Evolutionary conservation across 1,140 invertebrate genomes (phyloP).

Genomic region (Drosophila sturtevanti): DNA sequence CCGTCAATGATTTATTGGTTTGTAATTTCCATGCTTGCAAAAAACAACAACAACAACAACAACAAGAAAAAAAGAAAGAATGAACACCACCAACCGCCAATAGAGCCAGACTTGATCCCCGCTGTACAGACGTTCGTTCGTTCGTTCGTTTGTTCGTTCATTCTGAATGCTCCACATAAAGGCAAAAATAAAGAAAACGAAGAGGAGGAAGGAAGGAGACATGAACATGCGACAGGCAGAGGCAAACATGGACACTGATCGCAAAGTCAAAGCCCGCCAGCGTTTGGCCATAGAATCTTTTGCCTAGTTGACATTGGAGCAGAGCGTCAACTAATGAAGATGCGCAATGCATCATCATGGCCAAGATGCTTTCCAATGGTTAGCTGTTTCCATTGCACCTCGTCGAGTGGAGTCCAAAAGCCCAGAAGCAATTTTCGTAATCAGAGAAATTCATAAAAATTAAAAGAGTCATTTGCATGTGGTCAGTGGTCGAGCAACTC

Average conservation of each 20-base stretch:
- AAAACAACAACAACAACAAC: no score
- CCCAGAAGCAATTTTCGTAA: constrained; percentile 81
- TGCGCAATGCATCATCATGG: constrained; percentile 79
- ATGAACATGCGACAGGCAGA: constrained; percentile 73
- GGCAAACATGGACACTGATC: constrained; percentile 74
- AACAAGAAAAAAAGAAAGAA: not conserved
- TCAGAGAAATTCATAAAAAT: constrained; percentile 82
- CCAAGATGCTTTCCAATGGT: constrained; percentile 2
- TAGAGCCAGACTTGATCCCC: constrained; percentile 7
- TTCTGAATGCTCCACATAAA: constrained; percentile 27
- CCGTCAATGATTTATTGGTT: constrained; percentile 76
- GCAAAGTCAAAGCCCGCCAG: constrained; percentile 43
- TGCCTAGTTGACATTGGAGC: constrained; percentile 66
- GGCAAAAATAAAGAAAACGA: not conserved
- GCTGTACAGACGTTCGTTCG: not conserved
- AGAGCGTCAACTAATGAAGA: constrained; percentile 76
- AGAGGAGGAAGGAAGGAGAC: constrained; percentile 18
- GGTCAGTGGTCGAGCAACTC: constrained; percentile 41
- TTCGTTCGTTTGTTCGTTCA: not conserved
- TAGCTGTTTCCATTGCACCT: constrained; percentile 20
- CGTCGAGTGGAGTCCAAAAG: constrained; percentile 48
- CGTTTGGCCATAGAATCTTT: constrained; percentile 48
- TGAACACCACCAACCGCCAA: constrained; percentile 1
- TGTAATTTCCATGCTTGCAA: constrained; percentile 76
- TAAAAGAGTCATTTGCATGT: constrained; percentile 81